These are phyloP conservation scores for Callaeas wilsoni DNA, from an alignment of 2,113 vertebrate species.

Conservation along the genomic window DNA sequence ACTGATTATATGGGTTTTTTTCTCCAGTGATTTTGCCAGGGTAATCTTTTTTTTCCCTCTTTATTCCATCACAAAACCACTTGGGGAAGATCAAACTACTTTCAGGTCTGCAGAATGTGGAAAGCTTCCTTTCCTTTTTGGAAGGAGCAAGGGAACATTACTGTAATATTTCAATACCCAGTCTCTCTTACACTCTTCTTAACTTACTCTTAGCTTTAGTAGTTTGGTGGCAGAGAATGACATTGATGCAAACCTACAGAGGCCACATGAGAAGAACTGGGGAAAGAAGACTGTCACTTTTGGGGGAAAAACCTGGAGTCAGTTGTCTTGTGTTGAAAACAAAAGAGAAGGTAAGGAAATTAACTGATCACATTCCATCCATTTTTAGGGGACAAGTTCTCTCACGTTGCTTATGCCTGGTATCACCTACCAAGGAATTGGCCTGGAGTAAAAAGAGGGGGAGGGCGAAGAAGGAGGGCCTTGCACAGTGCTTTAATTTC, in stretches of 20 bases:
- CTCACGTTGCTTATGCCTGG: background rate
- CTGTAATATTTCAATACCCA: background rate
- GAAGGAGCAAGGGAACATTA: background rate
- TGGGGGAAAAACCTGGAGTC: background rate
- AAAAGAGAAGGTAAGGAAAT: background rate
- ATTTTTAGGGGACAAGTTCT: background rate
- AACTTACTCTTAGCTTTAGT: background rate
- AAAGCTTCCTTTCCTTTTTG: background rate
- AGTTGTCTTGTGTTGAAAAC: background rate
- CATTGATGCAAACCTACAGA: background rate
- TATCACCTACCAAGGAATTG: background rate
- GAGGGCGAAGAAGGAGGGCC: background rate
- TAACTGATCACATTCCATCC: background rate
- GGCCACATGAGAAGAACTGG: background rate
- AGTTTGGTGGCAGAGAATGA: background rate
- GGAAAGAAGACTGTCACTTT: background rate
- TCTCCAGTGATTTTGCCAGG: background rate
- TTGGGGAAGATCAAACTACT: accelerated
- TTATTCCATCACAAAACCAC: background rate
- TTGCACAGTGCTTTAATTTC: background rate
- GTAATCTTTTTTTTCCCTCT: background rate
- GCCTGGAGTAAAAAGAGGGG: background rate
- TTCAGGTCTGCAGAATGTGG: background rate
- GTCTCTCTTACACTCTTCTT: background rate
- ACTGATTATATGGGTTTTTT: accelerated